phyloP scores from a whole-genome alignment of 2,113 vertebrate species.

The Mustela nigripes region DNA sequence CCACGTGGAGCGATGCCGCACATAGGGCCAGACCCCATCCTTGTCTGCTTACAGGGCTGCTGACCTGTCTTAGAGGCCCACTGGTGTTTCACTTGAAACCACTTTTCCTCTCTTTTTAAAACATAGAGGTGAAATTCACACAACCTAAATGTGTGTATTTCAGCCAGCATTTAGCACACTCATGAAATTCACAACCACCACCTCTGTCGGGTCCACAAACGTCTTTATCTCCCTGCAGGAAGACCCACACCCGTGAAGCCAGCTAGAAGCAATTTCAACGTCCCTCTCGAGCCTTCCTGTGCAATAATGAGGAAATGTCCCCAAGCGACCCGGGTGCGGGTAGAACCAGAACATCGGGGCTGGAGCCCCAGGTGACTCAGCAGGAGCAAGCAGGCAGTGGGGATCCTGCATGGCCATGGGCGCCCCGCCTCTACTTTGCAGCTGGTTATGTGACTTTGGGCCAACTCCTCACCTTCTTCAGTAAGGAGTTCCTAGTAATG shows the following conservation, averaged over 20 bases:
- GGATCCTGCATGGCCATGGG: fast-evolving
- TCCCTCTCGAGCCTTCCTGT: background rate
- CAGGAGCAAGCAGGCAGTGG: fast-evolving
- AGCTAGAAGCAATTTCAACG: fast-evolving
- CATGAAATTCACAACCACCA: fast-evolving
- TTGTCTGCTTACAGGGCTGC: fast-evolving
- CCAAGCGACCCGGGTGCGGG: fast-evolving
- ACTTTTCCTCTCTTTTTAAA: background rate
- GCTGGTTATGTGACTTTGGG: background rate
- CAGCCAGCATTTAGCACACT: no score
- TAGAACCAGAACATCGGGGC: fast-evolving
- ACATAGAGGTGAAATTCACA: background rate
- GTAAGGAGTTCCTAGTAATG: background rate
- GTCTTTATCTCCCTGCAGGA: fast-evolving
- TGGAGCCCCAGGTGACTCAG: background rate
- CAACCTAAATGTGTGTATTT: background rate
- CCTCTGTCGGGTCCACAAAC: background rate
- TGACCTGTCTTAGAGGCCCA: background rate
- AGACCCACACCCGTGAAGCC: fast-evolving
- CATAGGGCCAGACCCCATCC: background rate
- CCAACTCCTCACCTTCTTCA: background rate
- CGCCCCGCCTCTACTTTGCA: background rate
- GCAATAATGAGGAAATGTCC: background rate
- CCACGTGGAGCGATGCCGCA: fast-evolving
- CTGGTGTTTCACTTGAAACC: background rate